Evolutionary conservation across 2,888 invertebrate species (phyloP), one percentile per base, ranked within the genome.

Genomic region (Falcaria lacertinaria): DNA sequence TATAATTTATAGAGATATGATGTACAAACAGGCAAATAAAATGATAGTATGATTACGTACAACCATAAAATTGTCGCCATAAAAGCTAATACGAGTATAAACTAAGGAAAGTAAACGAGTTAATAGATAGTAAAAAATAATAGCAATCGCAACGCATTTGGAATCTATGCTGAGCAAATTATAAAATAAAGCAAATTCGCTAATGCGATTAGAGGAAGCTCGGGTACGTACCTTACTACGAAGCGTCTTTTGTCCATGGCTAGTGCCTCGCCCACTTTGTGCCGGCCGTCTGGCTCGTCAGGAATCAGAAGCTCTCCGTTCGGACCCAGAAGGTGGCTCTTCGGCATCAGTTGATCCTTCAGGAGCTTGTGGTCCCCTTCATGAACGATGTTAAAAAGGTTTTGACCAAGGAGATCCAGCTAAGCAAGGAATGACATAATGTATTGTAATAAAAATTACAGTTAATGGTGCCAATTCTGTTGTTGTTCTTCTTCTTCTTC

Each of bases 341-440:
- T 79, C 1, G 92, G 91, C 71, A 89, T 89, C 47, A 96, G 82
- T 58, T 93, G 93, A 39, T 91, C 90, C 39, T 91, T 90, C 41
- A 97, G 83, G 94, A 67, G 94, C 92, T n/a, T 92, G 90, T 79
- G 75, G 77, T 98, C 98, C 25, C 95, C 95, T 1, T 93, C 93
- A 69, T 95, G 94, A 7, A 94, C 92, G 63, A 96, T 93, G 57
- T 92, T 93, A 70, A 93, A 93, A 46, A 98, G 84, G 48, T 93
- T 95, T 74, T 96, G 95, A 8, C 98, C 98, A 74, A 97, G 92
- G 57, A 98, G 90, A 69, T 98, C 98, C 61, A 94, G 91, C 96
- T 97, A 87, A 19, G 37, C 35, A 42, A 34, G n/a, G 28, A 40
- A 44, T n/a, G 35, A 16, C 47, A 44, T 19, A 36, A 28, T 15